Evolutionary conservation across 2,113 vertebrate genomes (phyloP).

Genomic region (Lamprotornis superbus): DNA sequence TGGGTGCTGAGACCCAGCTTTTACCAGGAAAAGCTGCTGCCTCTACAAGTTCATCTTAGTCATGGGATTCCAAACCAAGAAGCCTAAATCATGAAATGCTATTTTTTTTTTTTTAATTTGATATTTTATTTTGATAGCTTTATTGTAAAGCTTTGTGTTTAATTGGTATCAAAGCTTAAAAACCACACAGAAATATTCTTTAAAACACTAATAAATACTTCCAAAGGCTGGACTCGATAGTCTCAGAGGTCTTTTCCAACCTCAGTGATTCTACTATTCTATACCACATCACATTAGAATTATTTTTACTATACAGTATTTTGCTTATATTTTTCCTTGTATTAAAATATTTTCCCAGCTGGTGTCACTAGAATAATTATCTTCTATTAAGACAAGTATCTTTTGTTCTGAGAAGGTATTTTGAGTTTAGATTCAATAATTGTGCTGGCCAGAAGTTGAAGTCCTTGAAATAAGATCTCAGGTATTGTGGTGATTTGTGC

Average conservation of each 20-base stretch:
- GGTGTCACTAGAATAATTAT: neutral
- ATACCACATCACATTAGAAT: neutral
- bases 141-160: neutral
- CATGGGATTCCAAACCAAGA: neutral
- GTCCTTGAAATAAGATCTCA: neutral
- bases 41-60: neutral
- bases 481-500: neutral
- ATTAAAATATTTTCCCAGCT: neutral
- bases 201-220: neutral
- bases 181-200: rapidly evolving
- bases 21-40: neutral
- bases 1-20: neutral
- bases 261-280: neutral
- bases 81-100: neutral
- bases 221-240: rapidly evolving
- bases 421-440: neutral
- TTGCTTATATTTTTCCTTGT: neutral
- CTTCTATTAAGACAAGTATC: neutral
- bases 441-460: neutral
- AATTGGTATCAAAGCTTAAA: neutral
- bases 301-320: neutral
- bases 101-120: neutral
- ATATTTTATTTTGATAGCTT: neutral
- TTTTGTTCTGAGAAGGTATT: neutral
- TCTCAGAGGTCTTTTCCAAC: neutral